These are phyloP conservation scores for Asobara japonica DNA, from an alignment of 1,140 invertebrate genomes.

Conservation along the genomic window DNA sequence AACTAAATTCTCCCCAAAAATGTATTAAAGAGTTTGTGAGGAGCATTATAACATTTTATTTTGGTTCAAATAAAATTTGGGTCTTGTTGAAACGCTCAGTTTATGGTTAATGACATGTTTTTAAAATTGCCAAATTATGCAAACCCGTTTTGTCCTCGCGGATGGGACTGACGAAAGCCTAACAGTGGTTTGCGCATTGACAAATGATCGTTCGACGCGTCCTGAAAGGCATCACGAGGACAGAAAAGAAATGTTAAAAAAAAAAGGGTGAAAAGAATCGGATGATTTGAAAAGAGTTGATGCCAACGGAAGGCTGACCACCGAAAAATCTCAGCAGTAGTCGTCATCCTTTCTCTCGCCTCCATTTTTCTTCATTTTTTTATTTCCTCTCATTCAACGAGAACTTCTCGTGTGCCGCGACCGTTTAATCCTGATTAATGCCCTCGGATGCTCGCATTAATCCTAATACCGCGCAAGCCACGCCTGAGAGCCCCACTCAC, in stretches of 20 bases:
- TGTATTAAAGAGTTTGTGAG: no score
- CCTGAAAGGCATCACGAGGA: not conserved
- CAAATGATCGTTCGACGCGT: constrained; percentile 5
- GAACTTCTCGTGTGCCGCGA: constrained; percentile 18
- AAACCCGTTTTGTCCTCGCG: not conserved
- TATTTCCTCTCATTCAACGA: not conserved
- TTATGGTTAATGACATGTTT: no score
- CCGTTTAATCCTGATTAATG: constrained; percentile 66
- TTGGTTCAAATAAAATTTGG: no score
- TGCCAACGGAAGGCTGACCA: not conserved
- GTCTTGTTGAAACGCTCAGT: no score
- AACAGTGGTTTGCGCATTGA: not conserved
- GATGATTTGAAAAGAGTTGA: not conserved
- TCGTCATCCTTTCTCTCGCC: not conserved
- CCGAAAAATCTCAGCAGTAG: not conserved
- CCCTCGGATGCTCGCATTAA: constrained; percentile 58
- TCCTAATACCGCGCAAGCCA: constrained; percentile 54
- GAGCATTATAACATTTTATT: no score
- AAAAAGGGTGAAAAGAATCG: constrained; percentile 9
- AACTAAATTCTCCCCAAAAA: no score
- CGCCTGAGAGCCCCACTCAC: constrained; percentile 32
- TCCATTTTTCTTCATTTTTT: not conserved
- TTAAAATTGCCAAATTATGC: not conserved
- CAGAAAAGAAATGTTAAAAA: not conserved
- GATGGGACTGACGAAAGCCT: not conserved